Percentiles rank a stretch among this genome's conserved stretches.
Evolutionary conservation across 2,797 vertebrate genomes (phyloP).

Genomic region (Cossypha niveicapilla): DNA sequence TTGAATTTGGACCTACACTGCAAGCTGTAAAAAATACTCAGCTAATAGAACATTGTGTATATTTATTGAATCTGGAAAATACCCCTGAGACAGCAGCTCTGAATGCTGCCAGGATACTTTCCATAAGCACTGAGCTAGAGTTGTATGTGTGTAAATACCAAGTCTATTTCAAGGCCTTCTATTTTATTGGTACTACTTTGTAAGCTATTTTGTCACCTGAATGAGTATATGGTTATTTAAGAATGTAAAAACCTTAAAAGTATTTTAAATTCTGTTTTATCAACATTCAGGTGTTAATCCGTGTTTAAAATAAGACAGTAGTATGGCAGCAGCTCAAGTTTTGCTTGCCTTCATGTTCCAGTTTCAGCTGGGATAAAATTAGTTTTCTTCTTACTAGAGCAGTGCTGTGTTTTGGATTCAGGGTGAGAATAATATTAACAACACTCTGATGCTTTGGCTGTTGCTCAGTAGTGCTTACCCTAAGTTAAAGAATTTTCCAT

Average conservation of each 20-base stretch:
- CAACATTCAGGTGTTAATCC: neutral
- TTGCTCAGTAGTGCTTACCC: neutral
- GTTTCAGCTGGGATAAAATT: neutral
- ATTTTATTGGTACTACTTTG: neutral
- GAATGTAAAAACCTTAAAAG: neutral
- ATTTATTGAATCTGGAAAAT: neutral
- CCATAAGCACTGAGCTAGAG: neutral
- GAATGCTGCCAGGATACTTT: neutral
- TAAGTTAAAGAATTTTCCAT: neutral
- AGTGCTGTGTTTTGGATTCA: neutral
- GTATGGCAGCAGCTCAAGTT: neutral
- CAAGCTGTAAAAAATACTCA: neutral
- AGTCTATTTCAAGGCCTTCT: neutral
- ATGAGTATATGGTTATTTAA: neutral
- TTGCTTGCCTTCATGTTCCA: neutral
- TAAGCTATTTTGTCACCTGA: neutral
- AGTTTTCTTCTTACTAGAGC: neutral
- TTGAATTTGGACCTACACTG: neutral
- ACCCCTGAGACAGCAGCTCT: neutral
- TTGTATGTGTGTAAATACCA: neutral
- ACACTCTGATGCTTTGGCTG: neutral
- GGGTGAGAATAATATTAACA: neutral
- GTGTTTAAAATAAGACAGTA: neutral
- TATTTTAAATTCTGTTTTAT: neutral
- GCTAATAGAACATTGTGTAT: neutral